A percentile compares a stretch with the other conserved stretches of the same genome.
Evolutionary conservation across 2,113 vertebrate species (phyloP).

Genomic region (Dicentrarchus labrax): DNA sequence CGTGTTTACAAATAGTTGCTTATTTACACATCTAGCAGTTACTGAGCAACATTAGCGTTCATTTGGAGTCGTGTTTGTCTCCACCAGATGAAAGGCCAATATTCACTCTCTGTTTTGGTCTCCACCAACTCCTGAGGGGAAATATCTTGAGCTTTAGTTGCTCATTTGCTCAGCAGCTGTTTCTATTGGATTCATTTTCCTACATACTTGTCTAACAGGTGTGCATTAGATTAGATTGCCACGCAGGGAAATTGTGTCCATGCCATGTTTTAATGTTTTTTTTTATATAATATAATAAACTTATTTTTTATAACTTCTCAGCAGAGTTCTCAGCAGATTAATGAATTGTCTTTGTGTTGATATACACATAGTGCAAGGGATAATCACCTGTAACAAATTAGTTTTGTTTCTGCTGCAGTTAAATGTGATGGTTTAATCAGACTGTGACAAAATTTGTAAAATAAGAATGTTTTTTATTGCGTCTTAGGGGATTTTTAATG

Average conservation of each 20-base stretch:
- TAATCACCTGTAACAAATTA: not conserved
- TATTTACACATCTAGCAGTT: not conserved
- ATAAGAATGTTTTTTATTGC: conserved; percentile 3
- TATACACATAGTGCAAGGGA: not conserved
- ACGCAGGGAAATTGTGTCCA: no score
- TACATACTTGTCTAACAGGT: no score
- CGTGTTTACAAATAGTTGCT: not conserved
- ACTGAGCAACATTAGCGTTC: not conserved
- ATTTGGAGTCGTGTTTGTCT: not conserved
- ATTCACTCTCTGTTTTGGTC: not conserved
- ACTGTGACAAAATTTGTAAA: not conserved
- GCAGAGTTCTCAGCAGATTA: not conserved
- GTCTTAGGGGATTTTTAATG: not conserved
- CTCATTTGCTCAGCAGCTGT: not conserved
- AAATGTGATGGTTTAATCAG: not conserved
- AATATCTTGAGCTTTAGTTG: not conserved
- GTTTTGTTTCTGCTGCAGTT: not conserved
- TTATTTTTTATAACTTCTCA: not conserved
- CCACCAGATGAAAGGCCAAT: not conserved
- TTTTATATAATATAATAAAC: no score
- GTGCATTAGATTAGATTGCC: no score
- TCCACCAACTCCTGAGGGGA: not conserved
- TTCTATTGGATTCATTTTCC: no score
- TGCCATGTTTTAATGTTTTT: no score
- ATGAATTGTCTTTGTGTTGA: not conserved